Base-by-base conservation (phyloP, 2,113 vertebrate species). In the Tachysurus fulvidraco region DNA sequence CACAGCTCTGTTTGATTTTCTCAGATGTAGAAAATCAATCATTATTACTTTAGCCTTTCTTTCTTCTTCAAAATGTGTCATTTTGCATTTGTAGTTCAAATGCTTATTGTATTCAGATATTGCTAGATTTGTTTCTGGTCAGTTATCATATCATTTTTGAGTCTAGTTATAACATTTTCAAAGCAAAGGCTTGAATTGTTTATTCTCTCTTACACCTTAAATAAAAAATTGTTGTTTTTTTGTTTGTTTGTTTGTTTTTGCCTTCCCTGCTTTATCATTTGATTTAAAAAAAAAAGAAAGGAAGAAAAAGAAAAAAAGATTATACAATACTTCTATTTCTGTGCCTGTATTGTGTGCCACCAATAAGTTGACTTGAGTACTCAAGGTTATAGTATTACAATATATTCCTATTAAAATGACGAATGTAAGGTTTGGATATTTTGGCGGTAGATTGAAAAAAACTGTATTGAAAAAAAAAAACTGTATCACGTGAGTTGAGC, bases 11-110 rank as follows among this genome's bases (percentile, higher is more conserved):
- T 46, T 74, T 46, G 46, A 77, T 77, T 52, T 77, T 77, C 13
- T 28, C 73, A 77, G 14, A 77, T 16, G 25, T 55, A 55, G n/a
- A 78, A 78, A 78, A 78, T 54, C 76, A 17, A 78, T 54, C 19
- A 6, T 54, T 55, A 28, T 54, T 11, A 55, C 25, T 78, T 54
- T 78, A 3, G 16, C 12, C n/a, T 55, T 52, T 52, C 50, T 54
- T 55, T 55, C 23, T 4, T 16, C 71, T 12, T 74, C 41, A 74
- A 19, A 46, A 74, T n/a, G 25, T 74, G 6, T 46, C 21, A 46
- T 5, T 78, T 0, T 78, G 28, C 2, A 28, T 30, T 55, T 54
- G 50, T 54, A 78, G n/a, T 30, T 54, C 23, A n/a, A 46, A 2
- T 77, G 50, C n/a, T 54, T n/a, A 52, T 50, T 77, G 74, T n/a